Conservation (phyloP, 2,113 vertebrate species). For the Lota lota region DNA sequence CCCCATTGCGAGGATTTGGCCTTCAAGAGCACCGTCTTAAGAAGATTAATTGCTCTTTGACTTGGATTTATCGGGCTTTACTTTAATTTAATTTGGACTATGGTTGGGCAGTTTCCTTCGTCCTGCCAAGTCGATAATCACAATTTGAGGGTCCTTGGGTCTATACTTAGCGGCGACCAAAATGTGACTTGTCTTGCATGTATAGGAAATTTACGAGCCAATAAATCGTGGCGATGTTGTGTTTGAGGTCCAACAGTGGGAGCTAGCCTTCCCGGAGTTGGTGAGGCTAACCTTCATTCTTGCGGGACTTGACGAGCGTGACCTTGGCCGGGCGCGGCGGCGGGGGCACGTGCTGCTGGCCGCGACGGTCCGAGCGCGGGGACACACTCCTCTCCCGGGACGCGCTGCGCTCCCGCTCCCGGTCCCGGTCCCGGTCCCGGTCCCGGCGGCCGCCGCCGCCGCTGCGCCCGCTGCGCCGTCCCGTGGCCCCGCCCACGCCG, state of each 20-base stretch:
- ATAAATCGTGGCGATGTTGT: no score
- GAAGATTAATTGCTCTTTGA: constrained; percentile 69
- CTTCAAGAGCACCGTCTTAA: constrained; percentile 56
- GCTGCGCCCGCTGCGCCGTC: constrained; percentile 77
- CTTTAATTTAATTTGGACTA: constrained; percentile 44
- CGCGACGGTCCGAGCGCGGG: constrained; percentile 87
- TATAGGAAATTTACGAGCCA: no score
- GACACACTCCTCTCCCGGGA: constrained; percentile 91
- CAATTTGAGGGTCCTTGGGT: no score
- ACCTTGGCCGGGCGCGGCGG: constrained; percentile 87
- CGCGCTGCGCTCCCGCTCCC: constrained; percentile 84
- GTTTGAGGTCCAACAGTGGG: no score
- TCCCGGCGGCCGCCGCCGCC: constrained; percentile 71
- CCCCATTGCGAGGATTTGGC: constrained; percentile 37
- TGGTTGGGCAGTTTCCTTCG: neutral
- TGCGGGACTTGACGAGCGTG: constrained; percentile 94
- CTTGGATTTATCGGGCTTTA: constrained; percentile 60
- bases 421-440: constrained; percentile 79
- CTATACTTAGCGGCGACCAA: no score
- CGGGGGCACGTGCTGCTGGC: constrained; percentile 85
- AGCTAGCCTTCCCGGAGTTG: constrained; percentile 43
- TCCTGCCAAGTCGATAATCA: no score
- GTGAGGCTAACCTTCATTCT: constrained; percentile 91
- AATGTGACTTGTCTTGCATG: no score
- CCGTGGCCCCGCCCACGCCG: constrained; percentile 64